Percentiles rank a stretch among this genome's conserved stretches.
These are phyloP conservation scores for Pelecanus crispus DNA, from an alignment of 2,113 vertebrate genomes.

Conservation along the genomic window DNA sequence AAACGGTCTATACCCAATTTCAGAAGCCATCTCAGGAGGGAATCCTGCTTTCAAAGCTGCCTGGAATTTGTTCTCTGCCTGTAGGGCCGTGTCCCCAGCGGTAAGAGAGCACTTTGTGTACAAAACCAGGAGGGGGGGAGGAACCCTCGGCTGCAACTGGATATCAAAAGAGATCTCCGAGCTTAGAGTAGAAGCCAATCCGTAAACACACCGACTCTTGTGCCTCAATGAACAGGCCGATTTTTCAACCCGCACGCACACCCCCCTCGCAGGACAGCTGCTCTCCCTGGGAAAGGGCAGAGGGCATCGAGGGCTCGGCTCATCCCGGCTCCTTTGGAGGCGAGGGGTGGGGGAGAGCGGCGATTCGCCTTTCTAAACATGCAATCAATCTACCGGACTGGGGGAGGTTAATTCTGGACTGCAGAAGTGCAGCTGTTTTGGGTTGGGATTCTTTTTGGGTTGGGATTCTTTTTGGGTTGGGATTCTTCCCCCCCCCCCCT, in stretches of 20 bases:
- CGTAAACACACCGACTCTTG: conserved; percentile 20
- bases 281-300: conserved; percentile 63
- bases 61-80: conserved; percentile 28
- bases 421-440: conserved; percentile 50
- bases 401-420: conserved; percentile 23
- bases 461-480: too few relatives aligned
- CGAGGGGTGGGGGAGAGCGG: not conserved
- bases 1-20: not conserved
- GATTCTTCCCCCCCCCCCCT: not conserved
- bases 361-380: conserved; percentile 54
- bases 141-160: conserved; percentile 56
- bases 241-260: not conserved
- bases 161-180: conserved; percentile 46
- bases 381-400: not conserved
- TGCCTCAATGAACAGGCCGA: conserved; percentile 38
- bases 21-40: conserved; percentile 19
- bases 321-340: not conserved
- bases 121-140: conserved; percentile 7
- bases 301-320: conserved; percentile 50
- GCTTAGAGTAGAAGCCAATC: not conserved
- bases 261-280: conserved; percentile 46
- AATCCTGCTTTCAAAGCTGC: conserved; percentile 14
- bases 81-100: conserved; percentile 17
- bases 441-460: not conserved
- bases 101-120: conserved; percentile 51